Percentiles rank a stretch among this genome's conserved stretches.
These are phyloP conservation scores for Drosophila rhopaloa DNA, from an alignment of 1,140 invertebrate genomes.

Conservation along the genomic window DNA sequence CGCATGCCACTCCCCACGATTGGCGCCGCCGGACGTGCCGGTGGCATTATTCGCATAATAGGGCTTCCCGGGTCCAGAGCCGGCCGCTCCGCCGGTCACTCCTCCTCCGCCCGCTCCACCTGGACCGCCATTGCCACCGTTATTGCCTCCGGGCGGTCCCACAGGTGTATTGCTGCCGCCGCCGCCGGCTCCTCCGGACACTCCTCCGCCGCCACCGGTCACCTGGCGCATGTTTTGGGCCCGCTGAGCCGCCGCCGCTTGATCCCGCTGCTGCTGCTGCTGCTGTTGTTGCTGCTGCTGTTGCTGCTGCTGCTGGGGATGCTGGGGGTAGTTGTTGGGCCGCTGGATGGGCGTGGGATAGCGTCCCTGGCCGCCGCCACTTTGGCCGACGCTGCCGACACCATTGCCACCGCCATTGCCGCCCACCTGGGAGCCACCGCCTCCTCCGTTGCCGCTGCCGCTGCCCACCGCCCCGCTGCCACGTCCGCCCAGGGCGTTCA, in stretches of 20 bases:
- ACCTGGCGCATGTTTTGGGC: constrained; percentile 80
- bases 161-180: constrained; percentile 58
- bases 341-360: constrained; percentile 84
- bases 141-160: constrained; percentile 64
- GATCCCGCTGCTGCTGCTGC: constrained; percentile 84
- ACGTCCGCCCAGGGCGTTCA: constrained; percentile 69
- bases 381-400: constrained; percentile 71
- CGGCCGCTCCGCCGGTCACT: constrained; percentile 47
- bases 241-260: constrained; percentile 75
- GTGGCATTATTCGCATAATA: constrained; percentile 80
- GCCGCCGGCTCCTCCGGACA: constrained; percentile 64
- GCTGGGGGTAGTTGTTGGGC: constrained; percentile 85
- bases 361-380: constrained; percentile 73
- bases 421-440: constrained; percentile 43
- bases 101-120: constrained; percentile 56
- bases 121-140: constrained; percentile 51
- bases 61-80: constrained; percentile 77
- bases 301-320: constrained; percentile 79
- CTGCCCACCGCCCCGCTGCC: constrained; percentile 53
- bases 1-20: constrained; percentile 77
- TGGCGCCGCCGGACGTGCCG: constrained; percentile 58
- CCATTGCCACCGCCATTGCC: constrained; percentile 67
- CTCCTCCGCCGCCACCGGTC: constrained; percentile 59
- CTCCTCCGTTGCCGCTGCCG: constrained; percentile 39
- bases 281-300: constrained; percentile 84